Evolutionary conservation across 1,140 invertebrate genomes (phyloP), one percentile per base, ranked within the genome.

Genomic region (Phenacoccus solenopsis): DNA sequence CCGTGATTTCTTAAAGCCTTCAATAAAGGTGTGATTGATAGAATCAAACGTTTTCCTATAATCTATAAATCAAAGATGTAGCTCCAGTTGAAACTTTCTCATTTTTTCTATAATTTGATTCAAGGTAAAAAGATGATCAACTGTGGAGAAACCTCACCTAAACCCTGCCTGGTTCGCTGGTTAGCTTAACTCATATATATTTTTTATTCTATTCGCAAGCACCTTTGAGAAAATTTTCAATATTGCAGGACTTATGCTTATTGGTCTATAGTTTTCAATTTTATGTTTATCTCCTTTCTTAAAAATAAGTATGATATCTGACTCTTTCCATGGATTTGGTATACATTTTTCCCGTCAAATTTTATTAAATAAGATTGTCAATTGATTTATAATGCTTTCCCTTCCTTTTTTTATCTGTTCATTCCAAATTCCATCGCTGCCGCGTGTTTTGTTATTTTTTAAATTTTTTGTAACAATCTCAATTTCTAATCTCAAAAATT

Each of bases 221-320:
- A 68, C 56, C 64, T 32, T 38, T 56, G 69, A 61, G 27, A 72
- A 56, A 28, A 67, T 59, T 70, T 72, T 72, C 32, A 77, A 77
- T 0, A 77, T 13, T 21, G 71, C 72, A 28, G 74, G 69, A 72
- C 76, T 70, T 75, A 73, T 3, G 75, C 74, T 72, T n/a, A n/a
- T n/a, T n/a, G n/a, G n/a, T n/a, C n/a, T n/a, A n/a, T n/a, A n/a
- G n/a, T n/a, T n/a, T n/a, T n/a, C n/a, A n/a, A n/a, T n/a, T n/a
- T n/a, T n/a, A n/a, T n/a, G n/a, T n/a, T n/a, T n/a, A n/a, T n/a
- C n/a, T n/a, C n/a, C n/a, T n/a, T n/a, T n/a, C n/a, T n/a, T n/a
- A n/a, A n/a, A n/a, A n/a, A n/a, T n/a, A n/a, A n/a, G n/a, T n/a
- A n/a, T n/a, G n/a, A n/a, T n/a, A n/a, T n/a, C n/a, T n/a, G n/a